These are phyloP conservation scores for Coelinius sp. DNA, from an alignment of 2,888 invertebrate genomes.

Conservation along the genomic window DNA sequence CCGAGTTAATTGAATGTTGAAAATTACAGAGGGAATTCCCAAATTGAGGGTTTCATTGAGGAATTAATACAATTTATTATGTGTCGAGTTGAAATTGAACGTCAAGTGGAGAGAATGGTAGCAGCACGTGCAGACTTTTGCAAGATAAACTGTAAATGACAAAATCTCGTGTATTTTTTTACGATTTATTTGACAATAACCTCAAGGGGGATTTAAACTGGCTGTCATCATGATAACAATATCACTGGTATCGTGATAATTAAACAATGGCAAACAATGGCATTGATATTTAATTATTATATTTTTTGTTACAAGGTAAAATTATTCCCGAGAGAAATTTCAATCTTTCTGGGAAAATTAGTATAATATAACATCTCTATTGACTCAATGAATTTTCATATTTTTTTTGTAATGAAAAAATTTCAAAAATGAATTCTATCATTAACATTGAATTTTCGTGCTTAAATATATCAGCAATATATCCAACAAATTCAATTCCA, in stretches of 20 bases:
- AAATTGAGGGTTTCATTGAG: not conserved
- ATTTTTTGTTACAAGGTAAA: not conserved
- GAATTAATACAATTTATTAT: not conserved
- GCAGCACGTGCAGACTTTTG: not conserved
- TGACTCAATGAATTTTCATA: not conserved
- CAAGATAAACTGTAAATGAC: not conserved
- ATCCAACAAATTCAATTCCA: not conserved
- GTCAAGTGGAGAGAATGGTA: not conserved
- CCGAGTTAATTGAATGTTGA: not conserved
- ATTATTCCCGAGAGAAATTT: not conserved
- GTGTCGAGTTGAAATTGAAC: not conserved
- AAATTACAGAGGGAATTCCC: not conserved
- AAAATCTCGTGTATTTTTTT: not conserved
- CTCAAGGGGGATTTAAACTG: not conserved
- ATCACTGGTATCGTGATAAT: not conserved
- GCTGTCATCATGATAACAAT: not conserved
- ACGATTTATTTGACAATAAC: slow-evolving; percentile 6
- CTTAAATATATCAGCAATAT: too few relatives aligned
- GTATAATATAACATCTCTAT: not conserved
- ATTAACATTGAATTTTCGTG: too few relatives aligned
- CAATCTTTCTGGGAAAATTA: not conserved
- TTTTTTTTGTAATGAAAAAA: not conserved
- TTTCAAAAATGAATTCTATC: not conserved
- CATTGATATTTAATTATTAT: too few relatives aligned
- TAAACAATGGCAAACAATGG: slow-evolving; percentile 3